Evolutionary conservation across 2,797 vertebrate genomes (phyloP), one percentile per base, ranked within the genome.

Genomic region (Carcharodon carcharias): DNA sequence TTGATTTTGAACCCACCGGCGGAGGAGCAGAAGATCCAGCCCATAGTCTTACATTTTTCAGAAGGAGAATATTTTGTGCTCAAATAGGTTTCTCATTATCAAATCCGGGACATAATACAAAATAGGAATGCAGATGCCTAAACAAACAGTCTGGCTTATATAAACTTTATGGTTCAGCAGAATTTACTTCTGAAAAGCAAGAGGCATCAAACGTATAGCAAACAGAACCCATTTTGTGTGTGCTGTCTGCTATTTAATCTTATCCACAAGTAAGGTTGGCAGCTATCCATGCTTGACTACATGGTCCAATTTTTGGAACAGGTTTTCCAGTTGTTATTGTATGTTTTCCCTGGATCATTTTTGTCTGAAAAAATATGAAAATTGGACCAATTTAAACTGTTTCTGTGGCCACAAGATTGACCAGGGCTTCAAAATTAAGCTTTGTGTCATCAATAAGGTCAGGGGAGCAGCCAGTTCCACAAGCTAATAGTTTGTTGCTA

Each of bases 271-370:
- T 67, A 67, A 11, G 9, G n/a, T 67, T 93, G 91, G 91, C 91
- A 23, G n/a, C 63, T 28, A 23, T 93, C 91, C 91, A 93, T 65
- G 11, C 65, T 45, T 65, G 35, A 93, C 61, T n/a, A 40, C 12
- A n/a, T 35, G n/a, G 56, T 8, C 88, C 58, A 91, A 21, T 91
- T 85, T 91, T 91, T 16, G 88, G 67, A 67, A 67, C 63, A 93
- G 21, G 91, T 67, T 93, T 61, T 65, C 89, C 91, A 93, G 45
- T 93, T 93, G 63, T 93, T 45, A 45, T 93, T 93, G 61, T 4
- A 26, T 93, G 61, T 93, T 93, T 65, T 93, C 26, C n/a, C 91
- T 67, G 21, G 61, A 93, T 93, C n/a, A 93, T 67, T 93, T 93
- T 67, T 61, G 67, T 26, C 40, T 40, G 18, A 93, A 9, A 26